Conservation (phyloP, 1,140 invertebrate genomes). For the Luehdorfia chinensis region DNA sequence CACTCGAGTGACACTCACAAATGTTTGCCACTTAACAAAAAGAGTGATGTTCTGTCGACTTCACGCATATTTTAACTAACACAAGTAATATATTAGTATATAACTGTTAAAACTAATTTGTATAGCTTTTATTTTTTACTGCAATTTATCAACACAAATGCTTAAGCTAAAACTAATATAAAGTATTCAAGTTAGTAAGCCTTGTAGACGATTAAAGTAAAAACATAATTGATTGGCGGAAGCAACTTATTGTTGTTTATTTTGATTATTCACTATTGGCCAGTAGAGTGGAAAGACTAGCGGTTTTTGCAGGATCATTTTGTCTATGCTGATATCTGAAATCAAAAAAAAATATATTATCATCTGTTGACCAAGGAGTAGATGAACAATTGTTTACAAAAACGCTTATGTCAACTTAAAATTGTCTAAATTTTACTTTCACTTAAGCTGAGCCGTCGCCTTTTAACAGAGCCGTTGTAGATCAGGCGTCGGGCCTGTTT, state of each 20-base stretch:
- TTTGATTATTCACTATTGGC: slow-evolving; percentile 27
- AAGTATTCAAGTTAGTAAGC: slow-evolving; percentile 30
- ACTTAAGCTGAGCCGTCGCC: no score
- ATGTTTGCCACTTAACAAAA: slow-evolving; percentile 63
- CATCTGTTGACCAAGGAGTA: no score
- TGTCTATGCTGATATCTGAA: slow-evolving; percentile 25
- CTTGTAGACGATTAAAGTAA: slow-evolving; percentile 37
- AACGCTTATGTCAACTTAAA: no score
- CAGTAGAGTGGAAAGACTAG: slow-evolving; percentile 42
- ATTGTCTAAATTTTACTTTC: no score
- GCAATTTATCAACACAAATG: neutral
- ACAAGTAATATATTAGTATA: slow-evolving; percentile 10
- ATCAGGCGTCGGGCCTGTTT: no score
- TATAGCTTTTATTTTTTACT: no score
- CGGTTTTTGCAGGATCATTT: slow-evolving; percentile 23
- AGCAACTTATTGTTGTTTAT: slow-evolving; percentile 39
- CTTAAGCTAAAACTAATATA: neutral
- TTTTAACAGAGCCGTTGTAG: no score
- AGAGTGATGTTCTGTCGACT: slow-evolving; percentile 30
- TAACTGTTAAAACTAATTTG: neutral
- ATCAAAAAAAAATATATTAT: no score
- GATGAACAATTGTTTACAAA: no score
- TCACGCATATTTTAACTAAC: slow-evolving; percentile 21
- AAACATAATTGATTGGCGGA: slow-evolving; percentile 64
- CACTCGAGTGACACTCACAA: slow-evolving; percentile 57